Conservation (phyloP, 2,888 invertebrate species). For the Drosophila infuscata region DNA sequence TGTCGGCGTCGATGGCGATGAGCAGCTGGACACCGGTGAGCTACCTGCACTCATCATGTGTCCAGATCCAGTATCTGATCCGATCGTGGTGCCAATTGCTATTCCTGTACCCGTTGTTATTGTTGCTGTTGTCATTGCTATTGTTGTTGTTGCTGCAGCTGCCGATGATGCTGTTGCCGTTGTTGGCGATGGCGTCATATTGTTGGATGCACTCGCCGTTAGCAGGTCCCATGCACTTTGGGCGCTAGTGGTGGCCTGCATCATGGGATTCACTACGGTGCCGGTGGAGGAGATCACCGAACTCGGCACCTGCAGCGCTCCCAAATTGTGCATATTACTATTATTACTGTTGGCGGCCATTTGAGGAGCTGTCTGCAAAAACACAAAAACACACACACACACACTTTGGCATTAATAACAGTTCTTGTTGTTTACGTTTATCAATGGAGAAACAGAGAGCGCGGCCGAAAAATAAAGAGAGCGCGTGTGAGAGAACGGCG, state of each 20-base stretch:
- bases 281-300: slow-evolving; percentile 80
- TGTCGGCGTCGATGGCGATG: slow-evolving; percentile 84
- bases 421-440: slow-evolving; percentile 59
- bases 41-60: slow-evolving; percentile 75
- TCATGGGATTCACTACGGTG: slow-evolving; percentile 71
- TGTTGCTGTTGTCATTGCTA: slow-evolving; percentile 41
- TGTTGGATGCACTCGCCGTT: slow-evolving; percentile 80
- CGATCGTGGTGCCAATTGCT: slow-evolving; percentile 8
- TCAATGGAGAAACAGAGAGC: slow-evolving; percentile 32
- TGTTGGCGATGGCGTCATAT: slow-evolving; percentile 59
- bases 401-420: slow-evolving; percentile 29
- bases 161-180: slow-evolving; percentile 30
- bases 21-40: slow-evolving; percentile 80
- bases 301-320: slow-evolving; percentile 64
- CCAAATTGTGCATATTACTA: slow-evolving; percentile 70
- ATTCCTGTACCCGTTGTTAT: slow-evolving; percentile 9
- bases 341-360: slow-evolving; percentile 83
- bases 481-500: slow-evolving; percentile 21
- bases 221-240: slow-evolving; percentile 85
- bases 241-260: slow-evolving; percentile 60
- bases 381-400: slow-evolving; percentile 11
- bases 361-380: slow-evolving; percentile 52
- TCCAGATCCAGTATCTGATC: slow-evolving; percentile 18
- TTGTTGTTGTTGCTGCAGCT: slow-evolving; percentile 38
- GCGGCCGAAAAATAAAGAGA: slow-evolving; percentile 19